A percentile compares a stretch with the other conserved stretches of the same genome.
Evolutionary conservation across 2,797 vertebrate genomes (phyloP).

Genomic region (Chelmon rostratus): DNA sequence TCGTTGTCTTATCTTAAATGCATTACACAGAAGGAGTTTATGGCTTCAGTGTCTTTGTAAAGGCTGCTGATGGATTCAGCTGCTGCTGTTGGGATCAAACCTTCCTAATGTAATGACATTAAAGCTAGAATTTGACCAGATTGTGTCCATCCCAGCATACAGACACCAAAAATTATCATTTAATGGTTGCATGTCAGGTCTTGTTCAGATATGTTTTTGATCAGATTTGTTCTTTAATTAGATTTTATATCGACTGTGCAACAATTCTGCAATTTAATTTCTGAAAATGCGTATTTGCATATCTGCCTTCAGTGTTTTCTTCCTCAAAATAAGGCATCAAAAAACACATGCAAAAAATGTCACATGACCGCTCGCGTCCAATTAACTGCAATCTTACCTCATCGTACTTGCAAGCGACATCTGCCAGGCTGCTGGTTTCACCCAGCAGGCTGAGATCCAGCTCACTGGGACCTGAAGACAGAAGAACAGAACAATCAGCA

Average conservation of each 20-base stretch:
- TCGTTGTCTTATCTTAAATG: slow-evolving; percentile 5
- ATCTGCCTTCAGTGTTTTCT: not conserved
- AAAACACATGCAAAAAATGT: not conserved
- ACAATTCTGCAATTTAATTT: no score
- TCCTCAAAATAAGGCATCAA: not conserved
- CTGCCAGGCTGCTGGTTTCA: slow-evolving; percentile 87
- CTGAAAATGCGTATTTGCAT: not conserved
- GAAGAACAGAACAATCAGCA: slow-evolving; percentile 31
- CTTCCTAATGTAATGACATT: no score
- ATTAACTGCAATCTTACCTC: slow-evolving; percentile 86
- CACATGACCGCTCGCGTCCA: not conserved
- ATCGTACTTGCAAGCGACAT: slow-evolving; percentile 87
- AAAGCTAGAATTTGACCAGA: not conserved
- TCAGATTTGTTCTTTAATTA: no score
- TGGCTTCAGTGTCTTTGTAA: not conserved
- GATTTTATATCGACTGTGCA: no score
- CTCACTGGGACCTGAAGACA: slow-evolving; percentile 88
- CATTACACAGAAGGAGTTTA: not conserved
- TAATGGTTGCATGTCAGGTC: no score
- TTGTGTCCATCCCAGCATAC: not conserved
- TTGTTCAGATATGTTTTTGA: no score
- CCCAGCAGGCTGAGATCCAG: slow-evolving; percentile 89
- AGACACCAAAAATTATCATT: no score
- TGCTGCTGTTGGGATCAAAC: not conserved
- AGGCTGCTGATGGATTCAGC: not conserved